phyloP scores from a whole-genome alignment of 2,888 invertebrate species.

The Ptycholaimellus sp. region DNA sequence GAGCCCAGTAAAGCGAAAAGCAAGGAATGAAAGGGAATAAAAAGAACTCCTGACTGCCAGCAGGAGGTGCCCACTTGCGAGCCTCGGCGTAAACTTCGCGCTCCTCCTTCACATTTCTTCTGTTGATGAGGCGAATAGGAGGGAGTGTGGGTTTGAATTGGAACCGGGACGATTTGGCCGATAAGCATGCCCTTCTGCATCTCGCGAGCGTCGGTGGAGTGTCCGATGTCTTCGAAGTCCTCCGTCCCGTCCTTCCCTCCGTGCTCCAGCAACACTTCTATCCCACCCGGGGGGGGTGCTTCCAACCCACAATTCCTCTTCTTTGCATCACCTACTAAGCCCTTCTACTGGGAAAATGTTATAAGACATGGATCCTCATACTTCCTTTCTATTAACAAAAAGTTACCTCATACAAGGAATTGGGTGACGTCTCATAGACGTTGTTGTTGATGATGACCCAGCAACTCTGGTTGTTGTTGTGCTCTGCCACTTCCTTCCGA shows the following conservation, averaged over 20 bases:
- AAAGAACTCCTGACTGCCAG: not conserved
- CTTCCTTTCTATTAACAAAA: too few relatives aligned
- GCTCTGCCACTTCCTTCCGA: conserved; percentile 16
- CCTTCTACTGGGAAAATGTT: too few relatives aligned
- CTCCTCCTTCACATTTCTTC: not conserved
- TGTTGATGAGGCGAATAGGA: too few relatives aligned
- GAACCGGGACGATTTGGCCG: conserved; percentile 15
- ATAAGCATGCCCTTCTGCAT: conserved; percentile 20
- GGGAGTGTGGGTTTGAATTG: not conserved
- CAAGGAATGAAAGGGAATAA: too few relatives aligned
- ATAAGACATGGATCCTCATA: too few relatives aligned
- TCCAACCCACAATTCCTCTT: too few relatives aligned
- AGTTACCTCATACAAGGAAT: conserved; percentile 21
- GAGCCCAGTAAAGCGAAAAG: too few relatives aligned
- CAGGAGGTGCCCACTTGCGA: not conserved
- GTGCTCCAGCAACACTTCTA: conserved; percentile 23
- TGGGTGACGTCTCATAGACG: conserved; percentile 23
- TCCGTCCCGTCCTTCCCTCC: conserved; percentile 23
- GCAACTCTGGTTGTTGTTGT: conserved; percentile 16
- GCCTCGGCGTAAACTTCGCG: not conserved
- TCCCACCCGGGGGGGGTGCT: conserved; percentile 17
- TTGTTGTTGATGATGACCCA: conserved; percentile 23
- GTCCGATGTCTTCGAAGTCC: conserved; percentile 24
- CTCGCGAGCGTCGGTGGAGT: conserved; percentile 21
- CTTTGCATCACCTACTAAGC: too few relatives aligned